Conservation (phyloP, 2,113 vertebrate genomes). For the Mionectes macconnelli region DNA sequence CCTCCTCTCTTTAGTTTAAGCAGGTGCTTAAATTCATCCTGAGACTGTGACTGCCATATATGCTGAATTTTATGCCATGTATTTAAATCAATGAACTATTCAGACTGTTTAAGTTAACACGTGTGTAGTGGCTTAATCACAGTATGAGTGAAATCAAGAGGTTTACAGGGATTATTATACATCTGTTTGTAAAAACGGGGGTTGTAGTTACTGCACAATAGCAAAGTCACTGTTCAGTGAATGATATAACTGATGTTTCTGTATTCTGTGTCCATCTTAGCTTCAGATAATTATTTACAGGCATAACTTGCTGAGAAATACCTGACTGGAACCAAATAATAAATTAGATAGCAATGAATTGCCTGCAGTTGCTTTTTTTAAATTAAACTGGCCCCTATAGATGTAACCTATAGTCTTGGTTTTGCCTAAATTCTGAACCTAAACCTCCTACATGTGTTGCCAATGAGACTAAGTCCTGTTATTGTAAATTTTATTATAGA, state of each 20-base stretch:
- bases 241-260: not conserved
- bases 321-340: not conserved
- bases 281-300: not conserved
- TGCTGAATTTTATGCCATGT: not conserved
- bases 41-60: not conserved
- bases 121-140: not conserved
- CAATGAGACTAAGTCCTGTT: not conserved
- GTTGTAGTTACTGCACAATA: not conserved
- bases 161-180: not conserved
- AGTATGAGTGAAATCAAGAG: not conserved
- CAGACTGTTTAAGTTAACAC: not conserved
- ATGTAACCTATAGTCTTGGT: not conserved
- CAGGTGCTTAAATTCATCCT: not conserved
- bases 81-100: not conserved
- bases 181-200: not conserved
- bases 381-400: not conserved
- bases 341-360: not conserved
- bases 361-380: not conserved
- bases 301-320: not conserved
- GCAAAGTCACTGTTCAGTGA: not conserved
- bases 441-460: not conserved
- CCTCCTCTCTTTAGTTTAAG: too few relatives aligned
- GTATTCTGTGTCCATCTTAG: not conserved
- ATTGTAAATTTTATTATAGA: not conserved
- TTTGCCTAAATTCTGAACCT: not conserved